Evolutionary conservation across 53 echinoderm and acorn worm species (phyloP), one percentile per base, ranked within the genome.

Genomic region (Echinometra lucunter): DNA sequence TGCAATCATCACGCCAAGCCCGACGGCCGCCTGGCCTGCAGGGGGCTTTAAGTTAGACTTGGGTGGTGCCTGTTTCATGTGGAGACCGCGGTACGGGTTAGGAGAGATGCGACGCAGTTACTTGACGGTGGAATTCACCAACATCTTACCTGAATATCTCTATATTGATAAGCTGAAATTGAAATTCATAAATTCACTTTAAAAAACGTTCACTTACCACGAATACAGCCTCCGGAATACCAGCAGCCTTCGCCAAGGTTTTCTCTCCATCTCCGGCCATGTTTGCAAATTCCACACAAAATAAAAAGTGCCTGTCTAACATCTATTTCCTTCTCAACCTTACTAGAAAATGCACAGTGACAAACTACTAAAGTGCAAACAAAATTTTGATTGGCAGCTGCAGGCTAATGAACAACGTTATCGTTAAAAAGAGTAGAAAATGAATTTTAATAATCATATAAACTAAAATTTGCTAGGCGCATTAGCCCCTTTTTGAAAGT

Each of bases 201-300:
- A 27, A 66, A 92, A 70, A n/a, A n/a, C n/a, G 5, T 92, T 40
- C 15, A 94, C 97, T 87, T 90, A 97, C 97, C 80, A 97, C 91
- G 75, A 97, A 97, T 60, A 96, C 74, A 49, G 97, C 97, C 88
- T 95, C 94, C 4, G 97, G 97, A 74, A 97, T 97, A 42, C 97
- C 97, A 19, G 96, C 88, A 72, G 89, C 91, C 82, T 96, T 93
- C 6, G 82, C 89, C 25, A 67, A 15, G 23, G 37, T 91, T 37
- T 91, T 91, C 13, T 91, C 91, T 28, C 90, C 25, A 37, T 91
- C 91, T 28, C 91, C 91, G 7, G 91, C 91, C 91, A 91, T 91
- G 58, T 91, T 91, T 45, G 19, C 49, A 53, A 19, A 85, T 85
- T 47, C 28, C 28, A 85, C 34, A 78, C 78, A 78, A 42, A 42